Conservation (phyloP, 2,113 vertebrate genomes). For the Picathartes gymnocephalus region DNA sequence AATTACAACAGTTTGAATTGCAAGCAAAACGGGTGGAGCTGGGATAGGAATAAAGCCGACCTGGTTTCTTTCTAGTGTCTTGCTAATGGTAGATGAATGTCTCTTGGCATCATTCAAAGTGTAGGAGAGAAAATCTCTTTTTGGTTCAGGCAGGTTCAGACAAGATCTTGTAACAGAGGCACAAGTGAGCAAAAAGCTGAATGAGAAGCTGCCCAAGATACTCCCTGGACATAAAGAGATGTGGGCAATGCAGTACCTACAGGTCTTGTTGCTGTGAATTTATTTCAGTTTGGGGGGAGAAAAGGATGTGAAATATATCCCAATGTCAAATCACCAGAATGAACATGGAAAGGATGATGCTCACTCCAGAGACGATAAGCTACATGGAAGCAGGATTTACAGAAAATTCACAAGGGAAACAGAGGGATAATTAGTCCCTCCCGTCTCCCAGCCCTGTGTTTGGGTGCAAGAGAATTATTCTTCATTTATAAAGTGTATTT, state of each 20-base stretch:
- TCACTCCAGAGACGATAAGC: not conserved
- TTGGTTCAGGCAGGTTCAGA: not conserved
- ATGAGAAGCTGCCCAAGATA: not conserved
- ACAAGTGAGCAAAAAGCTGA: not conserved
- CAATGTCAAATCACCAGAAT: not conserved
- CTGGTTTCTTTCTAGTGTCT: not conserved
- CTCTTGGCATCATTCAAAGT: not conserved
- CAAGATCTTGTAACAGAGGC: not conserved
- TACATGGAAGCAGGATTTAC: not conserved
- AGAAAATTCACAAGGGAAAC: not conserved
- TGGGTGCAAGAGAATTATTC: not conserved
- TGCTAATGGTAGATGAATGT: not conserved
- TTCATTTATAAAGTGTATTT: not conserved
- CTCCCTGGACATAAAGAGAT: not conserved
- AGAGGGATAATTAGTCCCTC: not conserved
- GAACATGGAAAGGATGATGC: not conserved
- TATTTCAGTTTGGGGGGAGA: not conserved
- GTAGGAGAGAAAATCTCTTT: not conserved
- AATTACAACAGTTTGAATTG: not conserved
- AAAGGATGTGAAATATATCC: not conserved
- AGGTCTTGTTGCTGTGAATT: not conserved
- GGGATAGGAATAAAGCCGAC: not conserved
- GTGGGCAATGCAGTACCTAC: not conserved
- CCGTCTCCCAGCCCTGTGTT: not conserved
- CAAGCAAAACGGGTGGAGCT: not conserved